Evolutionary conservation across 2,888 invertebrate species (phyloP), one percentile per base, ranked within the genome.

Genomic region (Caenorhabditis sp.): DNA sequence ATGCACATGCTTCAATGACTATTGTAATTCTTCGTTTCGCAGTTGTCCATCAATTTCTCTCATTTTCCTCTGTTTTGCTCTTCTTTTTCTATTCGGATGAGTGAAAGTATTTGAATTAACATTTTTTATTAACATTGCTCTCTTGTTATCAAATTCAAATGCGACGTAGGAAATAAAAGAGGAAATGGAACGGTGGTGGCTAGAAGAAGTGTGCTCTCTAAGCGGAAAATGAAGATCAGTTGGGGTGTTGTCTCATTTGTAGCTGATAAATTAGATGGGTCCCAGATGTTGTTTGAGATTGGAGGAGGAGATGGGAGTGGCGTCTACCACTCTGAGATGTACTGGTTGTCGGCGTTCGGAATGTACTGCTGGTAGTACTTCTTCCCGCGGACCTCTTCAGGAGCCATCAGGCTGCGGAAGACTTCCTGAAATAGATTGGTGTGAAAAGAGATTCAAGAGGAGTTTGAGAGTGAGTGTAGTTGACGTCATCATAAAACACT

Each of bases 1-100:
- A 15, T 85, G 85, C 61, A 86, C 85, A 52, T 87, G 87, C 63
- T 87, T 86, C 70, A 84, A 82, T 48, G 87, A 87, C 53, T 87
- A 83, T 71, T 87, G 87, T 66, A 87, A 87, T 63, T 55, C 65
- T 4, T 37, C 71, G 15, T 37, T 62, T 11, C 35, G 17, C 17
- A 37, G 17, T 41, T 30, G 56, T 53, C 41, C 66, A 22, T 41
- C 46, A 50, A 43, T 41, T 35, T 20, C 39, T 53, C 58, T 75
- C 45, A 22, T 63, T 27, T 26, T 66, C n/a, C n/a, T n/a, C n/a
- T n/a, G n/a, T 3, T 32, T 61, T 37, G 30, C 55, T 22, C 22
- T 37, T 45, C 59, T 35, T 45, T 53, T 68, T 26, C 15, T 59
- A 24, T 50, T 68, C 70, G 70, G 59, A 22, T 70, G 70, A 70